Conservation (phyloP, 2,113 vertebrate genomes). For the Ardeotis arabs region DNA sequence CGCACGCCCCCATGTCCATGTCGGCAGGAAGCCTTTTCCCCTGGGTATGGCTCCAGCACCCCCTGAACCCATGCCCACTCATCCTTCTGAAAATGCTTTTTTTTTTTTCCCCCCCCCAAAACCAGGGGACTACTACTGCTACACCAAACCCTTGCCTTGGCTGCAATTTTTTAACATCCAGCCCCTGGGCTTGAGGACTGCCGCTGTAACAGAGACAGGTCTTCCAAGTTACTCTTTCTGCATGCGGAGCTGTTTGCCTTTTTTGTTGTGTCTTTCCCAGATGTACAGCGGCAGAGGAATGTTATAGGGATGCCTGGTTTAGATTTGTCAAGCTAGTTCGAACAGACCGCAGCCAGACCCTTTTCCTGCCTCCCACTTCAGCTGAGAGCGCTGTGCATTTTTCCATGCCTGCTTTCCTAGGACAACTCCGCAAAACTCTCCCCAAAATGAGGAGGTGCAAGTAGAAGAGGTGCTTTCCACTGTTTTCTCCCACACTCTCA, state of each 20-base stretch:
- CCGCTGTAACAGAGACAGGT: not conserved
- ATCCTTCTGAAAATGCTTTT: too few species aligned
- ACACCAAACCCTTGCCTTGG: not conserved
- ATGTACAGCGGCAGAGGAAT: not conserved
- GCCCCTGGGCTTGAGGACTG: not conserved
- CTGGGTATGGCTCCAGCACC: fast-evolving
- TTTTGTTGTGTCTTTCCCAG: not conserved
- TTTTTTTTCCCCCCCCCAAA: not conserved
- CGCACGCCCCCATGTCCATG: too few species aligned
- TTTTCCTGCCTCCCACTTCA: not conserved
- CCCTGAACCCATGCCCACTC: not conserved
- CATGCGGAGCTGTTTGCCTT: not conserved
- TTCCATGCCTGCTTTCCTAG: not conserved
- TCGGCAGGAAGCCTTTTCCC: not conserved
- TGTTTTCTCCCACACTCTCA: not conserved
- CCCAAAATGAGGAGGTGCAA: not conserved
- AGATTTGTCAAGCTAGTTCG: not conserved
- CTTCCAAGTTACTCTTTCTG: not conserved
- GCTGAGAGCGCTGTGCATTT: not conserved
- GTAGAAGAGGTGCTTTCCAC: not conserved
- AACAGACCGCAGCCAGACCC: not conserved
- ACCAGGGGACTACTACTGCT: not conserved
- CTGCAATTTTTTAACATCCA: not conserved
- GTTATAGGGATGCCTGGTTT: not conserved
- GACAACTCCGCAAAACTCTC: not conserved